Base-by-base conservation (phyloP, 2,797 vertebrate species). In the Echeneis naucrates region DNA sequence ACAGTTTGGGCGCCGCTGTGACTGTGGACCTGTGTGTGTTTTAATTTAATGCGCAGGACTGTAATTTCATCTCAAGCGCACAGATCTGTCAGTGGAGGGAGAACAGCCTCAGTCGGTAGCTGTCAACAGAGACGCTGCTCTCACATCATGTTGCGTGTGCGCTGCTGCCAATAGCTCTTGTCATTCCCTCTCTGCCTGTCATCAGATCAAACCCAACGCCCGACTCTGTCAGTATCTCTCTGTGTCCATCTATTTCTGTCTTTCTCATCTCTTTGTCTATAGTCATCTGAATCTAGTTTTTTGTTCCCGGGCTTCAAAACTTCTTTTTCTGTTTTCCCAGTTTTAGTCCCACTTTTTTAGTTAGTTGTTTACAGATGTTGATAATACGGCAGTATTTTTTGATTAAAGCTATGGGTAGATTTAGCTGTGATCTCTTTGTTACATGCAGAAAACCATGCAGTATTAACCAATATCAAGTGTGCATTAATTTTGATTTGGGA, bases 151-250 rank as follows among this genome's bases (percentile, higher is more conserved):
- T n/a, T 50, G 27, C 56, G 33, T 50, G 44, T 58, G 51, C 32
- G 21, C 24, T 8, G 59, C 52, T 66, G 69, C 68, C 64, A 60
- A 19, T 51, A 66, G 30, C 66, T 75, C 40, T 47, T n/a, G 51
- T 65, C 37, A 14, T 32, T 77, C 47, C 24, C 24, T 54, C 50
- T 59, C 52, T 48, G 24, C 42, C 42, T 59, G 59, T 60, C 58
- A 59, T 48, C 60, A 56, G 56, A 59, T 76, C 52, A 59, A 62
- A 71, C 23, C 37, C n/a, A 33, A 14, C 4, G 17, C 30, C 53
- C 2, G 40, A 48, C 32, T 40, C 56, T 60, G 42, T 60, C 60
- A 51, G 35, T 12, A 6, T 47, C 63, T 69, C 33, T 42, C 19
- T 44, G 8, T 23, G 56, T 67, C 66, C 58, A 32, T 71, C 55